A percentile compares a stretch with the other conserved stretches of the same genome.
phyloP scores from a whole-genome alignment of 2,888 invertebrate genomes.

The Venustoraphidia nigricollis region DNA sequence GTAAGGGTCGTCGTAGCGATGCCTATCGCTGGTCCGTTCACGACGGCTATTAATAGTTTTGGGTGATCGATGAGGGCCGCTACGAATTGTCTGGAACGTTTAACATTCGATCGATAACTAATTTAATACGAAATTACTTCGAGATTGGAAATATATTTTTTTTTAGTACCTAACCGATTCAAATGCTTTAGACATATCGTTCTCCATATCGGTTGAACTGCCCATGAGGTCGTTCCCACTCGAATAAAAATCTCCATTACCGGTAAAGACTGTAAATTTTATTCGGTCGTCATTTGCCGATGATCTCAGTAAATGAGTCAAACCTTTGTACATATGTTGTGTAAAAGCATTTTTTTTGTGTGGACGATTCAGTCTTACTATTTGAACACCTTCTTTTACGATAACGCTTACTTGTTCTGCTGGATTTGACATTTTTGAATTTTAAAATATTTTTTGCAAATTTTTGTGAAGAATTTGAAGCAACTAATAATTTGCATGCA shows the following conservation, averaged over 20 bases:
- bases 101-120: background rate
- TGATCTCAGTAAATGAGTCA: constrained; percentile 46
- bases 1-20: constrained; percentile 73
- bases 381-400: constrained; percentile 31
- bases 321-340: constrained; percentile 45
- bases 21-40: constrained; percentile 92
- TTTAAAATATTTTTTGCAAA: background rate
- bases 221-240: constrained; percentile 63
- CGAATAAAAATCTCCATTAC: constrained; percentile 64
- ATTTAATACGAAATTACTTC: background rate
- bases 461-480: background rate
- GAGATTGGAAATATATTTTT: background rate
- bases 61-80: constrained; percentile 70
- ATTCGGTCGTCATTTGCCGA: constrained; percentile 52
- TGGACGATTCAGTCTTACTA: constrained; percentile 60
- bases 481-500: no score
- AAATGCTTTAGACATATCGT: no score
- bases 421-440: background rate
- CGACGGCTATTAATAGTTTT: constrained; percentile 71
- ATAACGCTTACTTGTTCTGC: background rate
- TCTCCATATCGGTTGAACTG: no score
- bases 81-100: constrained; percentile 43
- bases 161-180: no score
- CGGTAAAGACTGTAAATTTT: constrained; percentile 60
- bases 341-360: constrained; percentile 67